Conservation (phyloP, 2,888 invertebrate genomes). For the Catocala nupta region DNA sequence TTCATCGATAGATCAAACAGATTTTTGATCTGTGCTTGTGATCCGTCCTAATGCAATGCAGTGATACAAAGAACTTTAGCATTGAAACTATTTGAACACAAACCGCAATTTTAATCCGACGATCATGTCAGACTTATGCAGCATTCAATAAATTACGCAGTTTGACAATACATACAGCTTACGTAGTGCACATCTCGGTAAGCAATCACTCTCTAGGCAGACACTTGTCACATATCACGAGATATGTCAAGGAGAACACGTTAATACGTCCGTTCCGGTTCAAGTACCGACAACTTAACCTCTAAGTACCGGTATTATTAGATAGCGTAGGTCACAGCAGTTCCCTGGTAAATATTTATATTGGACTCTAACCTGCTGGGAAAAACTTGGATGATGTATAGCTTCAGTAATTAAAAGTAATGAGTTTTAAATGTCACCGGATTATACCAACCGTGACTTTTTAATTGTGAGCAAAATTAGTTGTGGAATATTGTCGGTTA, state of each 20-base stretch:
- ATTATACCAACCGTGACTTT: slow-evolving; percentile 35
- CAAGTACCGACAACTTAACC: slow-evolving; percentile 4
- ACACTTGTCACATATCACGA: slow-evolving; percentile 4
- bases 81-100: too few relatives aligned
- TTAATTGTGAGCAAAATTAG: slow-evolving; percentile 43
- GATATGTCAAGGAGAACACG: slow-evolving; percentile 11
- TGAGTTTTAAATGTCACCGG: slow-evolving; percentile 28
- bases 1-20: too few relatives aligned
- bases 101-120: too few relatives aligned
- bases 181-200: background rate
- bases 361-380: background rate
- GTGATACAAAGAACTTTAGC: too few relatives aligned
- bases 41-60: too few relatives aligned
- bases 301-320: slow-evolving; percentile 7
- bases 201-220: background rate
- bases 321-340: slow-evolving; percentile 1
- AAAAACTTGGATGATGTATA: background rate
- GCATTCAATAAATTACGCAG: too few relatives aligned
- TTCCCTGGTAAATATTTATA: slow-evolving; percentile 10
- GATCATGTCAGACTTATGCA: too few relatives aligned
- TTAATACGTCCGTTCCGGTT: slow-evolving; percentile 15
- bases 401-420: slow-evolving; percentile 12
- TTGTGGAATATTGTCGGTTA: slow-evolving; percentile 24
- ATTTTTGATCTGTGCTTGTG: too few relatives aligned
- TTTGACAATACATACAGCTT: background rate